Evolutionary conservation across 2,888 invertebrate genomes (phyloP).

Genomic region (Andrena marginata): DNA sequence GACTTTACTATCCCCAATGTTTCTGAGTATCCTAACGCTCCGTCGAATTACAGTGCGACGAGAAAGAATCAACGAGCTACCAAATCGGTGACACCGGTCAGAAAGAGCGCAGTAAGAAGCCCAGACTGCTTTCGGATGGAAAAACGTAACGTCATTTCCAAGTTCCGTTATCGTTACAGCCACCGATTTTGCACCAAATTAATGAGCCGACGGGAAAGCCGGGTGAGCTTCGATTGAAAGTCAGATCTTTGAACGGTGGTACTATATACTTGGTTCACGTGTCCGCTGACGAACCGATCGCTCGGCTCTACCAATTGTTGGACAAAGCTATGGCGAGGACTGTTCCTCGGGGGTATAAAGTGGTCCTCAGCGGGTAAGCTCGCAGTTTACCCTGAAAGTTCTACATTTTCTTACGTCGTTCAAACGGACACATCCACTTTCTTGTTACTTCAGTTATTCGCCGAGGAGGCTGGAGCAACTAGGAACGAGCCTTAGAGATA

Average conservation of each 20-base stretch:
- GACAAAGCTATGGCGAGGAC: constrained; percentile 74
- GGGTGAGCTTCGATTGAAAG: constrained; percentile 77
- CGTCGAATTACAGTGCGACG: not conserved
- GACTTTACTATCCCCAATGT: constrained; percentile 47
- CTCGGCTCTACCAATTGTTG: constrained; percentile 78
- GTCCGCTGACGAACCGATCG: constrained; percentile 77
- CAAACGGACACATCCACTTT: not conserved
- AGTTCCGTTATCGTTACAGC: constrained; percentile 56
- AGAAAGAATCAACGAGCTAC: constrained; percentile 49
- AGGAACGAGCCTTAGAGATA: constrained; percentile 72
- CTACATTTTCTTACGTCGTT: not conserved
- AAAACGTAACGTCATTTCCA: not conserved
- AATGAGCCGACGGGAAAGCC: constrained; percentile 76
- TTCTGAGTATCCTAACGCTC: constrained; percentile 13
- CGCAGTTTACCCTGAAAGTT: not conserved
- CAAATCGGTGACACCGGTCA: constrained; percentile 67
- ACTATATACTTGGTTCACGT: constrained; percentile 79
- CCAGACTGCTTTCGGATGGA: not conserved
- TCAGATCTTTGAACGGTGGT: constrained; percentile 79
- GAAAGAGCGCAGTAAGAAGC: constrained; percentile 65
- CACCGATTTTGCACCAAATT: constrained; percentile 76
- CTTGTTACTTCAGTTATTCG: constrained; percentile 70
- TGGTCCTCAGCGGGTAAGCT: constrained; percentile 79
- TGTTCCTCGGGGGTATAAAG: constrained; percentile 75
- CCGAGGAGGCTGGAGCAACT: constrained; percentile 75